Evolutionary conservation across 2,888 invertebrate genomes (phyloP).

Genomic region (Lasius platythorax): DNA sequence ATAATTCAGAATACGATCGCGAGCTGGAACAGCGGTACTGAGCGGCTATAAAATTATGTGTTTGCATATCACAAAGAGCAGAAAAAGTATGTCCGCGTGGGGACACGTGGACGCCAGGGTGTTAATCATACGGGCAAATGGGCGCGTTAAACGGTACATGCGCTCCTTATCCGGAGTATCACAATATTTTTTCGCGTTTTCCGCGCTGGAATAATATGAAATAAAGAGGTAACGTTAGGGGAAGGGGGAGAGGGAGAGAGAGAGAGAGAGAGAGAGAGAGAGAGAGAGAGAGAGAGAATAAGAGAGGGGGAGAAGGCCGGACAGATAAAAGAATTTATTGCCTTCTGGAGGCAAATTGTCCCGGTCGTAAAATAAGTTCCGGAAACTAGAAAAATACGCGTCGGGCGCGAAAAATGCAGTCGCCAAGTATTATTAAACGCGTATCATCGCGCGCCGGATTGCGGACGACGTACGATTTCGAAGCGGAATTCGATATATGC

Average conservation of each 20-base stretch:
- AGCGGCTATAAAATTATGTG: slow-evolving; percentile 41
- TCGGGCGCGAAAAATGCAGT: background rate
- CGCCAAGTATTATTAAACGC: slow-evolving; percentile 18
- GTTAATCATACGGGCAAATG: slow-evolving; percentile 51
- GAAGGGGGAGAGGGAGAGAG: background rate
- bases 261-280: too few relatives aligned
- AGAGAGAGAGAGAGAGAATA: too few relatives aligned
- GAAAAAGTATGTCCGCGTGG: background rate
- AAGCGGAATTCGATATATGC: slow-evolving; percentile 8
- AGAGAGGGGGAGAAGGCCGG: background rate
- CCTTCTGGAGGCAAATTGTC: slow-evolving; percentile 48
- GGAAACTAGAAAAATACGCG: slow-evolving; percentile 37
- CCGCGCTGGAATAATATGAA: slow-evolving; percentile 50
- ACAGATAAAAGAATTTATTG: slow-evolving; percentile 51
- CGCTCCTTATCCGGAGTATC: slow-evolving; percentile 48
- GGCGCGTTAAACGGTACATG: slow-evolving; percentile 49
- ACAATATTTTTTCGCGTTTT: slow-evolving; percentile 49
- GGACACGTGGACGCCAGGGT: slow-evolving; percentile 13
- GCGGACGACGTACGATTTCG: background rate
- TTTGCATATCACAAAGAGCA: slow-evolving; percentile 42
- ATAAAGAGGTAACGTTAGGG: slow-evolving; percentile 17
- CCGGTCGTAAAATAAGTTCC: slow-evolving; percentile 35
- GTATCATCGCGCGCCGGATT: slow-evolving; percentile 5
- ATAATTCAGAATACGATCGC: background rate
- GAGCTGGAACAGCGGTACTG: slow-evolving; percentile 2